Evolutionary conservation across 2,888 invertebrate genomes (phyloP).

Genomic region (Protophormia terraenovae): DNA sequence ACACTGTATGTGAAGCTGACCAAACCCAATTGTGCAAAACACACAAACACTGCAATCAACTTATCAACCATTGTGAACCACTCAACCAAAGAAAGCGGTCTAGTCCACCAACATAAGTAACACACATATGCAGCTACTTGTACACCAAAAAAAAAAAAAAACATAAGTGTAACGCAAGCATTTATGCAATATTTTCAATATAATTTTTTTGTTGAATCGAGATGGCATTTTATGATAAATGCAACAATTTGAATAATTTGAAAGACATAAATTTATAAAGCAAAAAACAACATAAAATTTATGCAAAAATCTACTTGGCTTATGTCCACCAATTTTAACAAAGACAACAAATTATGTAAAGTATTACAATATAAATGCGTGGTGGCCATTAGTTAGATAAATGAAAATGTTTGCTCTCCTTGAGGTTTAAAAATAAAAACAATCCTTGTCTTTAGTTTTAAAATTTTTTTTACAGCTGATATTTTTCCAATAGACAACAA

Average conservation of each 20-base stretch:
- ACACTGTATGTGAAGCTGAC: too few relatives aligned
- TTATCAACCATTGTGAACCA: too few relatives aligned
- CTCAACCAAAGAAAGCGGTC: conserved; percentile 36
- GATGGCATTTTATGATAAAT: conserved; percentile 60
- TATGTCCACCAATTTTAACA: background rate
- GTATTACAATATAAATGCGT: conserved; percentile 12
- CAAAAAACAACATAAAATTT: background rate
- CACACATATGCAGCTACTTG: background rate
- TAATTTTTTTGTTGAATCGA: background rate
- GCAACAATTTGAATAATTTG: conserved; percentile 60
- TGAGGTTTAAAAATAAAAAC: too few relatives aligned
- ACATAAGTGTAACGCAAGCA: background rate
- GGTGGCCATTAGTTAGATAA: background rate
- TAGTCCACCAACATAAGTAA: background rate
- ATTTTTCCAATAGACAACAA: too few relatives aligned
- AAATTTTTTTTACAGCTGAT: too few relatives aligned
- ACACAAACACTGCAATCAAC: too few relatives aligned
- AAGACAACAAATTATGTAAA: background rate
- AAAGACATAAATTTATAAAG: conserved; percentile 25
- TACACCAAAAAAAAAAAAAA: background rate
- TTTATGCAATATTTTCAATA: background rate
- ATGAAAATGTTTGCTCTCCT: background rate
- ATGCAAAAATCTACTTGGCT: background rate
- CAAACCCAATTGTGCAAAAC: too few relatives aligned
- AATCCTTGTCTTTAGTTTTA: too few relatives aligned